Base-by-base conservation (phyloP, 2,888 invertebrate species). In the Microplitis deprimator region DNA sequence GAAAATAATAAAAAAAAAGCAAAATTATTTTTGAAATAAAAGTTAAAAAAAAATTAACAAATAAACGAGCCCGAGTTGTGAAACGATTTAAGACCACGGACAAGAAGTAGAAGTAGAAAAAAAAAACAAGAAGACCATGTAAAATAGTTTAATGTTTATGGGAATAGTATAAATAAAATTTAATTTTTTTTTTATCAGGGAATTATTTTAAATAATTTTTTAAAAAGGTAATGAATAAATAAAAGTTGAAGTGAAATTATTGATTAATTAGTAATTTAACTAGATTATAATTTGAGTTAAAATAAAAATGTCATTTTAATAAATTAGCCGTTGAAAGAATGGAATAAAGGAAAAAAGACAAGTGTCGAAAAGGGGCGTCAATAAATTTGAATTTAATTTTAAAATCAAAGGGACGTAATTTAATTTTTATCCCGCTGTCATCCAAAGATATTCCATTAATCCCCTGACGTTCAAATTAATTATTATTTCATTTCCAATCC, bases 1-100 rank as follows among this genome's bases (percentile, higher is more conserved):
- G 39, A 59, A 75, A 72, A 77, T 59, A 75, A 59, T 64, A 69
- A 62, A 62, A 20, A 69, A 68, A 60, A 16, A 68, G 61, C 68
- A 68, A 20, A 20, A 20, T 77, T 61, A 41, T 41, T 8, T 13
- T 62, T 40, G 20, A 72, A 73, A 70, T 71, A 68, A 62, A 29
- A 64, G 40, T 13, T 41, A 39, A 68, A 72, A 73, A 41, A 59
- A 60, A 17, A 39, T 50, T 20, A n/a, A 67, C 13, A 40, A 29
- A 40, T 68, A 38, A 41, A 72, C 39, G 64, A 64, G 61, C 61
- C 39, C 20, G 41, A 40, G 59, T 38, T 41, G 77, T 39, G 29
- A 29, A 29, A 29, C 29, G 29, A 29, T 29, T 29, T 29, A 29
- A 78, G 41, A 61, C 8, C 39, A 29, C 39, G 60, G 29, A 29